Evolutionary conservation across 2,888 invertebrate genomes (phyloP).

Genomic region (Plebejus argus): DNA sequence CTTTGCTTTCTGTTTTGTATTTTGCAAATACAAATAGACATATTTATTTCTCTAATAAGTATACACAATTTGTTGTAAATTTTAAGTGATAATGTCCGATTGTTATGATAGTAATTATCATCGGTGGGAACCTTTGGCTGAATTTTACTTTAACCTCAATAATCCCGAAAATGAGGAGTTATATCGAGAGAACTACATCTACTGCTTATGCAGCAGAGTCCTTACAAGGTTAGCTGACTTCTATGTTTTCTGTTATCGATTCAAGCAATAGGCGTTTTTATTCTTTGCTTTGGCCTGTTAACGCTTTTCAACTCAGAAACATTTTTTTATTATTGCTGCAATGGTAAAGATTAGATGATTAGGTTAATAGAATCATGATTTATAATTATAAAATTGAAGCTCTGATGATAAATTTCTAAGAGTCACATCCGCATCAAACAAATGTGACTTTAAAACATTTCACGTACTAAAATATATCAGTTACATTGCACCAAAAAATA

Average conservation of each 20-base stretch:
- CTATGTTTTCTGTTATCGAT: constrained; percentile 25
- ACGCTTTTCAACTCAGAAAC: neutral
- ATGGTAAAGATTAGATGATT: neutral
- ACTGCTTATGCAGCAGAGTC: constrained; percentile 86
- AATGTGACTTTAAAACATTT: neutral
- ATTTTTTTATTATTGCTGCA: neutral
- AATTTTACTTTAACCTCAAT: constrained; percentile 77
- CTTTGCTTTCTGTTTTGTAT: neutral
- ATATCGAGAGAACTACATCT: constrained; percentile 76
- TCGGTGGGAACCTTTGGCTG: constrained; percentile 85
- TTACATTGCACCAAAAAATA: neutral
- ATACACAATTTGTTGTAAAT: neutral
- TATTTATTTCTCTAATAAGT: neutral
- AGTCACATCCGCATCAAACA: neutral
- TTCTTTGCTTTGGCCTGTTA: neutral
- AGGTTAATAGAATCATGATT: neutral
- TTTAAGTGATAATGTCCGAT: constrained; percentile 62
- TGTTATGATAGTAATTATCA: constrained; percentile 69
- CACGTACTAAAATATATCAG: neutral
- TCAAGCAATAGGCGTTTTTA: neutral
- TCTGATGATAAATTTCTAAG: neutral
- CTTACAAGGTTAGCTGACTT: constrained; percentile 79
- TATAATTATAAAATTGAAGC: neutral
- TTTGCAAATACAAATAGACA: constrained; percentile 1
- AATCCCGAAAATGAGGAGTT: constrained; percentile 55